These are phyloP conservation scores for Acestrorhynchus altus DNA, from an alignment of 2,797 vertebrate species.

Conservation along the genomic window DNA sequence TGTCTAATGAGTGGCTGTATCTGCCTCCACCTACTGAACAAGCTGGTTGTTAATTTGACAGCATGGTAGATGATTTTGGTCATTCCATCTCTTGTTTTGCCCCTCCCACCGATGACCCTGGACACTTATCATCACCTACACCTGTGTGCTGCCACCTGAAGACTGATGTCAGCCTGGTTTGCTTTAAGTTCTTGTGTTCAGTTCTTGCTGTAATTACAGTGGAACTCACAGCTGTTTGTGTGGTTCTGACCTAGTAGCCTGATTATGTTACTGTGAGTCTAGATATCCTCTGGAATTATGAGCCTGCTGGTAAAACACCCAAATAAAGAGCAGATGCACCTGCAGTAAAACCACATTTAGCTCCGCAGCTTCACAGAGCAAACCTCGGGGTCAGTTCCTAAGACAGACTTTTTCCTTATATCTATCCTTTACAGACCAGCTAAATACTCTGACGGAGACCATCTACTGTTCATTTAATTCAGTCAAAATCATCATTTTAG, in stretches of 20 bases:
- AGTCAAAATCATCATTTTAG: too few species aligned
- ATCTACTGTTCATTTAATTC: too few species aligned
- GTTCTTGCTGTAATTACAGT: not conserved
- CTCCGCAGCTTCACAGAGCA: not conserved
- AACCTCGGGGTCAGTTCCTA: too few species aligned
- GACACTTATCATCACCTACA: not conserved
- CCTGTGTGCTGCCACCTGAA: not conserved
- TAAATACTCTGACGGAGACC: too few species aligned
- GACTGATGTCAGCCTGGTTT: not conserved
- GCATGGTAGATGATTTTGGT: too few species aligned
- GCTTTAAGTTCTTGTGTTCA: not conserved
- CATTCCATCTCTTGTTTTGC: too few species aligned
- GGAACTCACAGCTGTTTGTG: not conserved
- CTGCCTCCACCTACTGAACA: too few species aligned
- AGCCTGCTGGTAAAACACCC: not conserved
- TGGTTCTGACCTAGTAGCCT: slow-evolving; percentile 14
- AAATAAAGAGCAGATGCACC: not conserved
- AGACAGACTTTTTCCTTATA: too few species aligned
- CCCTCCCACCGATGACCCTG: not conserved
- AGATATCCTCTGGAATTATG: not conserved
- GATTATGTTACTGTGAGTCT: not conserved
- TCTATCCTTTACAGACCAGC: too few species aligned
- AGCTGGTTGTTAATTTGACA: too few species aligned
- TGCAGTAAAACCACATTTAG: not conserved
- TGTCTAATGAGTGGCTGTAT: too few species aligned